phyloP scores from a whole-genome alignment of 1,140 invertebrate genomes.

The Drosophila ananassae region DNA sequence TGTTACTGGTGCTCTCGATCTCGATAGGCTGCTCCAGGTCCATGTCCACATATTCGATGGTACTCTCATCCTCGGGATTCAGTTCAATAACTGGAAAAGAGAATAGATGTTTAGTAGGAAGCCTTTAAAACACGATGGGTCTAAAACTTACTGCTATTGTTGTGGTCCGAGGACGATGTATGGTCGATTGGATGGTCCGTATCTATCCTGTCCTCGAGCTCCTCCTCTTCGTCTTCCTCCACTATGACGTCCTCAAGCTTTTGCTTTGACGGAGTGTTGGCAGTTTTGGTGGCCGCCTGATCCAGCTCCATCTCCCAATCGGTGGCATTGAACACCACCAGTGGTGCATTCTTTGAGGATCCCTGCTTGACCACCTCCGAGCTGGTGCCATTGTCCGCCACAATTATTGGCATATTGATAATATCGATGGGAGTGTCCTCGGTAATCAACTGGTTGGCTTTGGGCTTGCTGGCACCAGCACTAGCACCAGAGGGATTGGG shows the following conservation, averaged over 20 bases:
- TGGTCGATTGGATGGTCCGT: slow-evolving; percentile 10
- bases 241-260: slow-evolving; percentile 69
- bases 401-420: slow-evolving; percentile 80
- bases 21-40: slow-evolving; percentile 73
- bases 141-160: slow-evolving; percentile 59
- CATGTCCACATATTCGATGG: slow-evolving; percentile 81
- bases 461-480: slow-evolving; percentile 32
- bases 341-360: slow-evolving; percentile 22
- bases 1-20: slow-evolving; percentile 68
- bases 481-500: slow-evolving; percentile 1
- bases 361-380: slow-evolving; percentile 27
- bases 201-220: slow-evolving; percentile 29
- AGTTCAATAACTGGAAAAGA: slow-evolving; percentile 66
- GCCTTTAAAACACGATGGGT: background rate
- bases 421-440: slow-evolving; percentile 86
- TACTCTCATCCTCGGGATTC: slow-evolving; percentile 69
- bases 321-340: slow-evolving; percentile 83
- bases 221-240: slow-evolving; percentile 55
- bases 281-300: slow-evolving; percentile 84
- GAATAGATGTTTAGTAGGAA: background rate
- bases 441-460: slow-evolving; percentile 84
- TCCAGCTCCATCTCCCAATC: slow-evolving; percentile 87
- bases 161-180: slow-evolving; percentile 34
- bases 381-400: slow-evolving; percentile 65
- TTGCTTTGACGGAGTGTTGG: slow-evolving; percentile 45